phyloP scores from a whole-genome alignment of 30 jellyfish, hydroid and myxozoan genomes.

The Mastigias papua region DNA sequence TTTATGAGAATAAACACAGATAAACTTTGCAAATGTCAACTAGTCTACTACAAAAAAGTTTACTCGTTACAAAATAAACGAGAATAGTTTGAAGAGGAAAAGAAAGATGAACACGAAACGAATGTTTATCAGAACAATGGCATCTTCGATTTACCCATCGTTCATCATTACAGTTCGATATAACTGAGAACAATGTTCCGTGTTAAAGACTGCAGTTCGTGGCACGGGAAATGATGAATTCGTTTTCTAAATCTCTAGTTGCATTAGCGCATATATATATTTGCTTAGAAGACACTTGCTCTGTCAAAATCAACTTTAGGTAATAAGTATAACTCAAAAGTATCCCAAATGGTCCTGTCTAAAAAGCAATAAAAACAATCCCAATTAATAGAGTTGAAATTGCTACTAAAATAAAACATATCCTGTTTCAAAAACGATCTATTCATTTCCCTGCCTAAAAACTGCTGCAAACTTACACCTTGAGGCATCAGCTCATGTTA shows the following conservation, averaged over 20 bases:
- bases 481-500: constrained; percentile 60
- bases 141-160: constrained; percentile 48
- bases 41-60: too few relatives aligned
- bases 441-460: neutral
- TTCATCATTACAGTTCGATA: constrained; percentile 18
- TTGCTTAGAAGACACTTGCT: too few relatives aligned
- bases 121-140: constrained; percentile 23
- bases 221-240: neutral
- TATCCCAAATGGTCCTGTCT: neutral
- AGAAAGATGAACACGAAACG: neutral
- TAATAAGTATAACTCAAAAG: too few relatives aligned
- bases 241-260: neutral
- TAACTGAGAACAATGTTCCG: neutral
- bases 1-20: too few relatives aligned
- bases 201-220: neutral
- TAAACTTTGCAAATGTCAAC: too few relatives aligned
- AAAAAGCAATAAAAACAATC: too few relatives aligned
- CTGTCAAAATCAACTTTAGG: too few relatives aligned
- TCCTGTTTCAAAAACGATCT: neutral
- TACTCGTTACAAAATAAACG: too few relatives aligned
- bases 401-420: neutral
- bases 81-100: too few relatives aligned
- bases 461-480: constrained; percentile 9
- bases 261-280: neutral
- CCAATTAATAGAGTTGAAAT: too few relatives aligned